These are phyloP conservation scores for Bilobella aurantiaca DNA, from an alignment of 1,140 invertebrate species.

Conservation along the genomic window DNA sequence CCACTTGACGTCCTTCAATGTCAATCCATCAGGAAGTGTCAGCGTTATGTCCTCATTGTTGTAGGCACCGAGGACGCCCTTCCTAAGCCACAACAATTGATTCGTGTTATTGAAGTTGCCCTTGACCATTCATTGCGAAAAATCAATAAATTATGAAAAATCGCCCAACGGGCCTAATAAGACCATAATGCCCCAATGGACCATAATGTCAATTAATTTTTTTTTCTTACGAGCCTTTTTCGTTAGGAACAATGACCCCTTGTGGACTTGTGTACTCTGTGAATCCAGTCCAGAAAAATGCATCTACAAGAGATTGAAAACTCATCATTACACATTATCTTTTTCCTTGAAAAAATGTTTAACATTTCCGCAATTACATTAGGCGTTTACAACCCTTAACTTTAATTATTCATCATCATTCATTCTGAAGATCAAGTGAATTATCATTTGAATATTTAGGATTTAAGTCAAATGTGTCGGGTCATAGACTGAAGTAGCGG, in stretches of 20 bases:
- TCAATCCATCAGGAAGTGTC: constrained; percentile 73
- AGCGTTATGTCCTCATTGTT: constrained; percentile 67
- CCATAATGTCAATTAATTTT: constrained; percentile 13
- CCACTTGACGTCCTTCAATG: constrained; percentile 68
- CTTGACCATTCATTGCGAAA: too few relatives aligned
- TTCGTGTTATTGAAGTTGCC: constrained; percentile 6
- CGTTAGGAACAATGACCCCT: constrained; percentile 65
- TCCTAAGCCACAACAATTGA: constrained; percentile 40
- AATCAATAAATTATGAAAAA: too few relatives aligned
- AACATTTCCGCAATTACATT: too few relatives aligned
- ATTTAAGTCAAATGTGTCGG: too few relatives aligned
- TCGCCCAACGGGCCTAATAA: too few relatives aligned
- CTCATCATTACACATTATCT: too few relatives aligned
- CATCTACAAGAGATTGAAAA: constrained; percentile 47
- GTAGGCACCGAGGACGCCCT: constrained; percentile 60
- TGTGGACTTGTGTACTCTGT: constrained; percentile 48
- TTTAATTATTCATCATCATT: too few relatives aligned
- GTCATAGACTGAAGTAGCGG: too few relatives aligned
- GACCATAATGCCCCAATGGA: constrained; percentile 1
- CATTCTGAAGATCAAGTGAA: too few relatives aligned
- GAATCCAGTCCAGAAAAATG: constrained; percentile 74
- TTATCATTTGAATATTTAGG: too few relatives aligned
- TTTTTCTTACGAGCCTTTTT: constrained; percentile 47
- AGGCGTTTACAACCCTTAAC: too few relatives aligned
- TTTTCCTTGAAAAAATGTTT: too few relatives aligned